phyloP scores from a whole-genome alignment of 2,797 vertebrate genomes.

The Champsocephalus gunnari region DNA sequence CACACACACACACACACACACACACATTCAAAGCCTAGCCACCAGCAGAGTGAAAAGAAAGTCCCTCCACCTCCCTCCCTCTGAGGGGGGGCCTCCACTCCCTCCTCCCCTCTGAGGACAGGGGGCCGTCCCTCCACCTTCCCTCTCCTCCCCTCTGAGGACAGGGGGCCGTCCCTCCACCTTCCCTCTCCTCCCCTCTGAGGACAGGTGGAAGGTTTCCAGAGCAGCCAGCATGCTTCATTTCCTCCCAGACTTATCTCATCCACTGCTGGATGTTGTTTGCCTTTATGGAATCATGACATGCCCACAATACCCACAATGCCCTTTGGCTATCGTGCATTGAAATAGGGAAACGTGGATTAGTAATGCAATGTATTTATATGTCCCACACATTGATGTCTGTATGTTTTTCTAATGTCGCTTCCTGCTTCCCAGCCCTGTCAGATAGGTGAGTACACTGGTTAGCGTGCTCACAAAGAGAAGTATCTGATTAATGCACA shows the following conservation, averaged over 20 bases:
- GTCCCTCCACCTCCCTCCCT: constrained; percentile 11
- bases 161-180: constrained; percentile 33
- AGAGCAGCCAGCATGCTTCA: constrained; percentile 29
- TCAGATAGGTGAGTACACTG: constrained; percentile 54
- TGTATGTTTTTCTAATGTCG: constrained; percentile 1
- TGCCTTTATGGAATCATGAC: constrained; percentile 29
- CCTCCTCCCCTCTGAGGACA: constrained; percentile 19
- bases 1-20: too few relatives aligned
- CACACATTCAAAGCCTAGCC: neutral
- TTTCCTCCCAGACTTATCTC: constrained; percentile 39
- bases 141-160: neutral
- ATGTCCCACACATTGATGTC: constrained; percentile 9
- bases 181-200: neutral
- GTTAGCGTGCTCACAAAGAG: constrained; percentile 50
- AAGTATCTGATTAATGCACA: constrained; percentile 62
- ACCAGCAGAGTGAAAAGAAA: constrained; percentile 37
- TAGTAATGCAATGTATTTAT: constrained; percentile 30
- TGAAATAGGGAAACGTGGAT: constrained; percentile 24
- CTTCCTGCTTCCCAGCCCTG: constrained; percentile 3
- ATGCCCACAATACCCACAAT: neutral
- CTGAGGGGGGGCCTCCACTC: constrained; percentile 20
- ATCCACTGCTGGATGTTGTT: constrained; percentile 28
- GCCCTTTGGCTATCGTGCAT: constrained; percentile 8
- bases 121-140: constrained; percentile 18
- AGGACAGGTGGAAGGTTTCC: constrained; percentile 38